phyloP scores from a whole-genome alignment of 2,797 vertebrate species.

The Pseudochaenichthys georgianus region DNA sequence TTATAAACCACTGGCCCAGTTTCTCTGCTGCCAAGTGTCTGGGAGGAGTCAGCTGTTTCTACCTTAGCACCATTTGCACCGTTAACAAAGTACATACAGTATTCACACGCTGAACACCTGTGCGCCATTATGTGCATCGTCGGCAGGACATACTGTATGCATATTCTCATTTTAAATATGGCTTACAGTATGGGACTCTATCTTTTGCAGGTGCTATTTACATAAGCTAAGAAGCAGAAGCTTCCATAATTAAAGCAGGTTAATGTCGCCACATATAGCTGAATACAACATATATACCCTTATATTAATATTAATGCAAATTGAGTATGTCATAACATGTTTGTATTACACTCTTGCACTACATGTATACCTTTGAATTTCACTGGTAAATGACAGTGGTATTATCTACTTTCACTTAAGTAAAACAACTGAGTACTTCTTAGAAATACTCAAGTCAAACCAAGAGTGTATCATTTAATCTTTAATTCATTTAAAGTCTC shows the following conservation, averaged over 20 bases:
- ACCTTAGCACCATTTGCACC: conserved; percentile 55
- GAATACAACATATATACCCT: conserved; percentile 3
- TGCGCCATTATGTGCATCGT: conserved; percentile 17
- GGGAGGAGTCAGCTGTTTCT: conserved; percentile 81
- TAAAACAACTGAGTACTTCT: too few species aligned
- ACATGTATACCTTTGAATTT: too few species aligned
- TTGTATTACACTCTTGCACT: too few species aligned
- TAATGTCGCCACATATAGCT: conserved; percentile 14
- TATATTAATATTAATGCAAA: too few species aligned
- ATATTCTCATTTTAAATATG: conserved; percentile 11
- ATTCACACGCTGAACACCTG: conserved; percentile 67
- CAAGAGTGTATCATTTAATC: too few species aligned
- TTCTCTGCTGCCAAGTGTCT: conserved; percentile 61
- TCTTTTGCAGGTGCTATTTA: conserved; percentile 30
- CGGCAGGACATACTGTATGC: conserved; percentile 4
- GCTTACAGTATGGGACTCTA: background rate
- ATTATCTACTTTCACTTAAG: too few species aligned
- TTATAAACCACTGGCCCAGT: conserved; percentile 38
- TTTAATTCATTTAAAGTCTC: background rate
- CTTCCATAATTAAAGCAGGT: background rate
- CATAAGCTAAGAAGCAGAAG: background rate
- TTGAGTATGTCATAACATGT: too few species aligned
- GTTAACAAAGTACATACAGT: conserved; percentile 35
- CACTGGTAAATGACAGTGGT: too few species aligned
- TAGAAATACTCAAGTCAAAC: too few species aligned